phyloP scores from a whole-genome alignment of 1,140 invertebrate species.

The Temnothorax curvispinosus region DNA sequence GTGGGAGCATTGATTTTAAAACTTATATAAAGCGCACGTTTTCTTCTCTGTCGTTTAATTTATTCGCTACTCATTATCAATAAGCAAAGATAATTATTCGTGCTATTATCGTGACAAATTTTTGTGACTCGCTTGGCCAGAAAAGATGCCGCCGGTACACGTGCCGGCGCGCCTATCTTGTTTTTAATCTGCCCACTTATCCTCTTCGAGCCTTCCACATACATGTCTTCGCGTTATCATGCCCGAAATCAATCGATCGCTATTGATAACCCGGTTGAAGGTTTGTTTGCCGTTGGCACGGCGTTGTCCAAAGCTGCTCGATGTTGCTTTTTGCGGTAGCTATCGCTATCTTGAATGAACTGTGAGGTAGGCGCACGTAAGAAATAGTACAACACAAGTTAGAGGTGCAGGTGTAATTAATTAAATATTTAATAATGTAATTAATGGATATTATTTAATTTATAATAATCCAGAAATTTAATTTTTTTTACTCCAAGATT shows the following conservation, averaged over 20 bases:
- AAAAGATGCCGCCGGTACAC: conserved; percentile 10
- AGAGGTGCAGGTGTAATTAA: not conserved
- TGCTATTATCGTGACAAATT: not conserved
- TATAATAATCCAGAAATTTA: not conserved
- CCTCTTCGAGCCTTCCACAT: not conserved
- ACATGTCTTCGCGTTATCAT: conserved; percentile 51
- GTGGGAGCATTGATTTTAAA: not conserved
- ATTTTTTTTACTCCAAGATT: not conserved
- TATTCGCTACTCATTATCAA: not conserved
- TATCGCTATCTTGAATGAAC: conserved; percentile 12
- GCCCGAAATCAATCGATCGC: conserved; percentile 54
- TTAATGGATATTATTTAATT: not conserved
- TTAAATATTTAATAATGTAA: not conserved
- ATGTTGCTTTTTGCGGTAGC: conserved; percentile 35
- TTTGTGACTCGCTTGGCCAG: not conserved
- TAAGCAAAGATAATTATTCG: not conserved
- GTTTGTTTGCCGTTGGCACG: conserved; percentile 31
- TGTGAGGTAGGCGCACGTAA: not conserved
- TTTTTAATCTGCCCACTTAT: conserved; percentile 50
- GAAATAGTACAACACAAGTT: not conserved
- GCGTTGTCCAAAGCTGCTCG: not conserved
- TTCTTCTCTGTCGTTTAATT: not conserved
- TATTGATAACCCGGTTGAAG: not conserved
- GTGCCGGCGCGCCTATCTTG: conserved; percentile 44
- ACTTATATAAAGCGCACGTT: not conserved